Percentiles rank a stretch among this genome's conserved stretches.
These are phyloP conservation scores for Brenthis daphne DNA, from an alignment of 2,888 invertebrate species.

Conservation along the genomic window DNA sequence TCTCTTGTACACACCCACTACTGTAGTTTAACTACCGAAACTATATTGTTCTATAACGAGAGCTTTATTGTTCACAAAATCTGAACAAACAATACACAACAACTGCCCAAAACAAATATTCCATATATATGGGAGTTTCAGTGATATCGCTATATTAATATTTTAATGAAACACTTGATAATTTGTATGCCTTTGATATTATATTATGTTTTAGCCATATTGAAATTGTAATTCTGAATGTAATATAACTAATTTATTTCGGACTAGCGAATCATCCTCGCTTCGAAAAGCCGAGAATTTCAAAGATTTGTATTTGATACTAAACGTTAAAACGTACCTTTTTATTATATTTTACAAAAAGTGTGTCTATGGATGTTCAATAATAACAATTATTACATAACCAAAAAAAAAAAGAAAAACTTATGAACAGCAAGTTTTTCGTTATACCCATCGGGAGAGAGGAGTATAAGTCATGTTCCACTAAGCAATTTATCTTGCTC, in stretches of 20 bases:
- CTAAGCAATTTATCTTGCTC: no score
- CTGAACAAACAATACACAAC: slow-evolving; percentile 3
- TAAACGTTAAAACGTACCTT: no score
- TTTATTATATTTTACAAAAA: no score
- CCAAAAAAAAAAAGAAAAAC: no score
- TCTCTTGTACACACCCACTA: neutral
- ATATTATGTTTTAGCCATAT: neutral
- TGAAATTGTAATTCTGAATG: neutral
- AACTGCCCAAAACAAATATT: slow-evolving; percentile 19
- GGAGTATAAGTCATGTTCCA: no score
- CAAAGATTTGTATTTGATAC: no score
- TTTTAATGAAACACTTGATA: neutral
- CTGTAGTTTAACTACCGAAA: neutral
- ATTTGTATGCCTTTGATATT: neutral
- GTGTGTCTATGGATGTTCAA: no score
- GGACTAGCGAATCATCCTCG: neutral
- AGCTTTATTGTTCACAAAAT: slow-evolving; percentile 5
- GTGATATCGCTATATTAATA: neutral
- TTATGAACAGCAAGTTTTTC: no score
- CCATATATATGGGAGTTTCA: slow-evolving; percentile 13
- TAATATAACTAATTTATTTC: no score
- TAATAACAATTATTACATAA: no score
- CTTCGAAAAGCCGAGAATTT: no score
- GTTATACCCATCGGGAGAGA: no score
- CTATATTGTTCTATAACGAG: slow-evolving; percentile 20